Evolutionary conservation across 2,888 invertebrate species (phyloP), one percentile per base, ranked within the genome.

Genomic region (Eupithecia subfuscata): DNA sequence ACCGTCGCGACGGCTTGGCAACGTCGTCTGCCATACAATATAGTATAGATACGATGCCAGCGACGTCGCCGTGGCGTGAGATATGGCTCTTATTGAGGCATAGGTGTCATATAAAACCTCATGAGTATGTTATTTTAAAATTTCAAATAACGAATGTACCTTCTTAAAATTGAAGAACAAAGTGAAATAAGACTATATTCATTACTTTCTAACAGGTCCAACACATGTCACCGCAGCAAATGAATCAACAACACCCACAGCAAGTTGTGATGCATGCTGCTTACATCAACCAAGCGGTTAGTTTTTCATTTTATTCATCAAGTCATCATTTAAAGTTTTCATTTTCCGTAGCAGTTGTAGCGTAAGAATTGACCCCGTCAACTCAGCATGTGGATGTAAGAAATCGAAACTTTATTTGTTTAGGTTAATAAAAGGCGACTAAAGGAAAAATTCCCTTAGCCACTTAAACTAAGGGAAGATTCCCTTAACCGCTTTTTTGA

Each of bases 231-330:
- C 87, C 86, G 12, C 90, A 89, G 75, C 88, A 88, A 73, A 88
- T 78, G 85, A 88, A 78, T 84, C 80, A 79, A 69, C 82, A 89
- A 77, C 92, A 92, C 71, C 22, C 56, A 22, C 90, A 90, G 77
- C 92, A 92, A 87, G 93, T 93, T 81, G 93, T 94, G 56, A 94
- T 95, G 94, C 94, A 94, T 79, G 90, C 94, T 16, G 91, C 93
- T 12, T 95, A 94, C 76, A 92, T 94, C 60, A 94, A 95, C 84
- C 93, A 94, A 85, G 83, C 89, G 79, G 94, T 94, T 78, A 91
- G 90, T 86, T 45, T 9, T 34, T 37, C 7, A 60, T 22, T 25
- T 14, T 16, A 34, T 12, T 56, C 11, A 5, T 22, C 25, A 60
- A 25, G 25, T 25, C 25, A 56, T 56, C 11, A n/a, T 56, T 22